Conservation (phyloP, 2,113 vertebrate species). For the Tricholaema leucomelas region DNA sequence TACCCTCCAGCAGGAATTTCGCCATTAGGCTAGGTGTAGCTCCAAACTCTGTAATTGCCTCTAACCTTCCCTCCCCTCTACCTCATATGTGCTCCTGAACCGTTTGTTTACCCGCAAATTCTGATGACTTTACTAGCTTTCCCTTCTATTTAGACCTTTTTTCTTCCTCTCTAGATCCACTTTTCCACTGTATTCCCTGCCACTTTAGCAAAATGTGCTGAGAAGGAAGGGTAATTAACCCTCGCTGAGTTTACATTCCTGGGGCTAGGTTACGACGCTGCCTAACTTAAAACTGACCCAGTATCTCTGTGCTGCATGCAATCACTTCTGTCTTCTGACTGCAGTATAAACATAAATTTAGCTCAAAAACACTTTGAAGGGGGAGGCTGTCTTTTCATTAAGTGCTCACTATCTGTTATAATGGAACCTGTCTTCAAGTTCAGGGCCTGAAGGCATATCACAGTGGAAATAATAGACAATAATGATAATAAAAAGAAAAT, state of each 20-base stretch:
- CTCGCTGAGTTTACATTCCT: not conserved
- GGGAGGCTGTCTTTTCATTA: constrained; percentile 17
- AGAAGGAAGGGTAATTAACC: not conserved
- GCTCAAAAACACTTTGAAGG: not conserved
- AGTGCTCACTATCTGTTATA: not conserved
- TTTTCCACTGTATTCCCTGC: not conserved
- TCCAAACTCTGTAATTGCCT: not conserved
- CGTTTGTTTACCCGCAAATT: not conserved
- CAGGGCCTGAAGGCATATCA: not conserved
- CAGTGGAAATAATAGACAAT: constrained; percentile 29
- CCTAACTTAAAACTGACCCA: not conserved
- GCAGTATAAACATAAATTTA: not conserved
- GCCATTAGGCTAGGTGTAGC: not conserved
- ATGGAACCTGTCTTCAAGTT: not conserved
- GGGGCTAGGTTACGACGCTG: not conserved
- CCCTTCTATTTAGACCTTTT: not conserved
- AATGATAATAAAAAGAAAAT: constrained; percentile 17
- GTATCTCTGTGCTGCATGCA: not conserved
- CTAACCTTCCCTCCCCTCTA: not conserved
- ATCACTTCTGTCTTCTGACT: not conserved
- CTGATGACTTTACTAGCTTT: not conserved
- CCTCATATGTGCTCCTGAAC: not conserved
- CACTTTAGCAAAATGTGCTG: not conserved
- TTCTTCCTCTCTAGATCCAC: not conserved
- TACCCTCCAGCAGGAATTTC: constrained; percentile 1